phyloP scores from a whole-genome alignment of 2,113 vertebrate species.

The Pteropus alecto region DNA sequence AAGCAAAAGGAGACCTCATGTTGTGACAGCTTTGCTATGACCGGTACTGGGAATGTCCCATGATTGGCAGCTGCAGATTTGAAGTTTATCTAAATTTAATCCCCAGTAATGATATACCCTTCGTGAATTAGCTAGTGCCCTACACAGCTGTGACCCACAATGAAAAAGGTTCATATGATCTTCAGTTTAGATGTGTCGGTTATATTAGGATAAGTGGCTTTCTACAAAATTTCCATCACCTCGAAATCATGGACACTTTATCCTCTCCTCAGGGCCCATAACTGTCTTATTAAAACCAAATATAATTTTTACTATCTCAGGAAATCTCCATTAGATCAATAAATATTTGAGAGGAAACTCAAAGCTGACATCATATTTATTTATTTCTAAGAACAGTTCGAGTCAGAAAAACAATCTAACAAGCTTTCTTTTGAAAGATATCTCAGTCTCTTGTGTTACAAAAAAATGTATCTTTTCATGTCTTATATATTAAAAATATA shows the following conservation, averaged over 20 bases:
- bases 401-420: background rate
- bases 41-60: background rate
- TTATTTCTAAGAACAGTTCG: slow-evolving; percentile 22
- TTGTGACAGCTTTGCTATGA: background rate
- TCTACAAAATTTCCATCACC: background rate
- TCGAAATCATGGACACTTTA: background rate
- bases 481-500: background rate
- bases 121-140: background rate
- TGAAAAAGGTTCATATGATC: background rate
- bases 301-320: background rate
- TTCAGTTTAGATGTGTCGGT: background rate
- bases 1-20: background rate
- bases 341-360: slow-evolving; percentile 5
- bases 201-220: background rate
- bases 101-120: background rate
- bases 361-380: background rate
- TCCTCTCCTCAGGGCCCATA: background rate
- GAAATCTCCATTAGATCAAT: slow-evolving; percentile 11
- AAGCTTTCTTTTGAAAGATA: background rate
- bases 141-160: background rate
- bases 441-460: background rate
- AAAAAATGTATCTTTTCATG: background rate
- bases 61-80: background rate
- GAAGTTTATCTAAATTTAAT: slow-evolving; percentile 6
- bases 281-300: background rate